Conservation (phyloP, 1,140 invertebrate species). For the Pogonus chalceus region DNA sequence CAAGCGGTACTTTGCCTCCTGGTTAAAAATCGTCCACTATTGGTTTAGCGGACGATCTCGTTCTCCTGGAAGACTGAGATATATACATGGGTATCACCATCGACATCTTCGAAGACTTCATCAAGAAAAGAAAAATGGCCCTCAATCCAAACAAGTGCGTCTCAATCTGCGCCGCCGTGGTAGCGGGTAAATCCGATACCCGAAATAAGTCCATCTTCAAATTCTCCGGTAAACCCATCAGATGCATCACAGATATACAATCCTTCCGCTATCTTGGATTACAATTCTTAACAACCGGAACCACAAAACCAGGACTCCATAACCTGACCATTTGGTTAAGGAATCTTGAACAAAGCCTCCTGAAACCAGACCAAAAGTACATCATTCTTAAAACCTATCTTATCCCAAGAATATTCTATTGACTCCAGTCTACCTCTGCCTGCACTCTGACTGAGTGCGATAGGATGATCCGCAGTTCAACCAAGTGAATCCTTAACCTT, state of each 20-base stretch:
- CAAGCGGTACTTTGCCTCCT: constrained; percentile 4
- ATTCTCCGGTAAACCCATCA: not conserved
- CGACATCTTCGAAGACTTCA: not conserved
- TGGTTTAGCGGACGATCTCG: not conserved
- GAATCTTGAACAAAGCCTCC: not conserved
- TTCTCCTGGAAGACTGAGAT: not conserved
- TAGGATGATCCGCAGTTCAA: not conserved
- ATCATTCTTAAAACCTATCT: too few species aligned
- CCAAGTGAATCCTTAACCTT: not conserved
- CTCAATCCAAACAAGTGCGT: not conserved
- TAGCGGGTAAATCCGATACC: not conserved
- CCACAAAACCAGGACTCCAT: not conserved
- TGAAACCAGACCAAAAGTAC: not conserved
- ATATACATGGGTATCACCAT: not conserved
- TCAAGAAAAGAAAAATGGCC: not conserved
- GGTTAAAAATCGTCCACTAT: not conserved
- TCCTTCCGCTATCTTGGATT: not conserved
- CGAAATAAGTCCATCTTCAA: not conserved
- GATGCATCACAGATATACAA: not conserved
- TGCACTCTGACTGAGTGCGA: not conserved
- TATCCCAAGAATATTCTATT: too few species aligned
- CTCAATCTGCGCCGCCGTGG: not conserved
- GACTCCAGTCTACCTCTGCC: too few species aligned
- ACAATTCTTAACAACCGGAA: not conserved
- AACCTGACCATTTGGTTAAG: not conserved